phyloP scores from a whole-genome alignment of 2,113 vertebrate species.

The Leucosticte australis region DNA sequence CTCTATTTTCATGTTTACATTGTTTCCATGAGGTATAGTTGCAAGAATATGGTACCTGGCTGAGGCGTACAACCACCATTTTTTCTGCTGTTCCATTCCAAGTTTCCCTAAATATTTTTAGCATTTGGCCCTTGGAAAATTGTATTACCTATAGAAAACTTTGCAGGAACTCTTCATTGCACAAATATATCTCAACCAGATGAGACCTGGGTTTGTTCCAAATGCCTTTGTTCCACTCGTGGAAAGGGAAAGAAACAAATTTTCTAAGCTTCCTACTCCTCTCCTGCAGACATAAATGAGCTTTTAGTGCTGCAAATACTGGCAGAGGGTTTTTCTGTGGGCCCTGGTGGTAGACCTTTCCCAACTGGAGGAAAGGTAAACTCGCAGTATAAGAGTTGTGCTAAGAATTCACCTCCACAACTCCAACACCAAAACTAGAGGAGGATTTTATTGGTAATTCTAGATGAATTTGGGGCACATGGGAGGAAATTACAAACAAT shows the following conservation, averaged over 20 bases:
- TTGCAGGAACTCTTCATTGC: not conserved
- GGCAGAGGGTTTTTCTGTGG: not conserved
- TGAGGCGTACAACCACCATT: not conserved
- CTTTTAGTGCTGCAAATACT: not conserved
- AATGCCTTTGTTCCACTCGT: not conserved
- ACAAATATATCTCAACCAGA: not conserved
- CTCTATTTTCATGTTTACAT: not conserved
- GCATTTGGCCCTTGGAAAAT: not conserved
- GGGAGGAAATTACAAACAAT: not conserved
- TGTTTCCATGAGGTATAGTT: not conserved
- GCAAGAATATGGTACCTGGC: not conserved
- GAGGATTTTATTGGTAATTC: not conserved
- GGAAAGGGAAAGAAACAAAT: not conserved
- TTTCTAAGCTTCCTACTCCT: not conserved
- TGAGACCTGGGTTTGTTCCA: not conserved
- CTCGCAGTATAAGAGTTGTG: not conserved
- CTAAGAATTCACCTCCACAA: not conserved
- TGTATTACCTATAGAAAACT: not conserved
- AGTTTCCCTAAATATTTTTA: not conserved
- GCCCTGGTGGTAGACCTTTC: fast-evolving
- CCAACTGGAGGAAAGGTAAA: not conserved
- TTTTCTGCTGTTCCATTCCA: not conserved
- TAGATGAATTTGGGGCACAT: not conserved
- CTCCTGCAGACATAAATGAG: not conserved
- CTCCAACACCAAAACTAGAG: not conserved